phyloP scores from a whole-genome alignment of 2,888 invertebrate genomes.

The Hypena proboscidalis region DNA sequence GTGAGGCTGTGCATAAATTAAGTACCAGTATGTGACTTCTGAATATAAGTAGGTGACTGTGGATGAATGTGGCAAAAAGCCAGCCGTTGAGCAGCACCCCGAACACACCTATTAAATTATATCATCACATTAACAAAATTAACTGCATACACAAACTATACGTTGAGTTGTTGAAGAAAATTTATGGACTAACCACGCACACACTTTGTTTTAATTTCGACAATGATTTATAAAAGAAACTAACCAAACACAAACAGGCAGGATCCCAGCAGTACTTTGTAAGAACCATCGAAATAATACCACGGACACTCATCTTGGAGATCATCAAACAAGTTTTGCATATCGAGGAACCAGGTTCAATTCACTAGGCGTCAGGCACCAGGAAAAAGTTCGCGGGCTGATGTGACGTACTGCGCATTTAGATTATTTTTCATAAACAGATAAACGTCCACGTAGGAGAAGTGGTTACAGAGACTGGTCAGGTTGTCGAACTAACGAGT shows the following conservation, averaged over 20 bases:
- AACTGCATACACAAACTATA: slow-evolving; percentile 9
- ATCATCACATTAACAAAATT: slow-evolving; percentile 24
- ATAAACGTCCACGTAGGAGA: slow-evolving; percentile 72
- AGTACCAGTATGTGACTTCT: slow-evolving; percentile 83
- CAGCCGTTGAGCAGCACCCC: slow-evolving; percentile 84
- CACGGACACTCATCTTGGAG: slow-evolving; percentile 80
- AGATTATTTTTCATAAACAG: slow-evolving; percentile 48
- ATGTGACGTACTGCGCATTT: slow-evolving; percentile 55
- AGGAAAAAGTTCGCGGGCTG: slow-evolving; percentile 42
- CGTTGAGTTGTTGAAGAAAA: slow-evolving; percentile 5
- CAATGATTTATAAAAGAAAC: slow-evolving; percentile 36
- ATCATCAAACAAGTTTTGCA: slow-evolving; percentile 69
- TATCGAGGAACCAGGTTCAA: slow-evolving; percentile 46
- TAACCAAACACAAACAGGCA: slow-evolving; percentile 83
- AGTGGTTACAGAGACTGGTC: slow-evolving; percentile 74
- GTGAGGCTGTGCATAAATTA: slow-evolving; percentile 81
- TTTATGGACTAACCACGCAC: slow-evolving; percentile 7
- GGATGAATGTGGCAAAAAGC: slow-evolving; percentile 83
- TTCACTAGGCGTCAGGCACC: slow-evolving; percentile 60
- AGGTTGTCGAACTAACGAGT: slow-evolving; percentile 73
- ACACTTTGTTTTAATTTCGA: neutral
- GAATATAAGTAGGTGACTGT: slow-evolving; percentile 81
- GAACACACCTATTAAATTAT: slow-evolving; percentile 73
- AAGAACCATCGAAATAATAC: slow-evolving; percentile 83
- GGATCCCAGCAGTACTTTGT: slow-evolving; percentile 80